Base-by-base conservation (phyloP, 2,888 invertebrate species). In the Epirrhoe alternata region DNA sequence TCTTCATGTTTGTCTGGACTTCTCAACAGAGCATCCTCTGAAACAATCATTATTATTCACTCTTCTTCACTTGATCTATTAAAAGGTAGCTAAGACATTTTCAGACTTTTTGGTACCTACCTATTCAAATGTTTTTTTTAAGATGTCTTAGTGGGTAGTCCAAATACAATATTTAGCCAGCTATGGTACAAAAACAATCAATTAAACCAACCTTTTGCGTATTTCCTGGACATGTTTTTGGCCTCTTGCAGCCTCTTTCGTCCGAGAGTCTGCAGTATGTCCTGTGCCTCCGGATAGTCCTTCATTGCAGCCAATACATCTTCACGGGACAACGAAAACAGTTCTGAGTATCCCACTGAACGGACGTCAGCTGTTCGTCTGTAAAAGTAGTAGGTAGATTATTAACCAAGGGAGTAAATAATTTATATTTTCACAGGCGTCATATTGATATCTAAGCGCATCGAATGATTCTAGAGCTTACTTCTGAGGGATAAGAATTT, bases 201-300 rank as follows among this genome's bases (percentile, higher is more conserved):
- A n/a, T n/a, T n/a, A n/a, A 35, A 35, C 35, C 6, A 77, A 86
- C 86, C 83, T 83, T 86, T 87, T 5, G 70, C 80, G 74, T 80
- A 78, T 76, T 86, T 83, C 71, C 74, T 80, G 0, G 94, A 94
- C 89, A 94, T 95, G 70, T 85, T 93, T 64, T 95, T 94, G 5
- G 97, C 98, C 88, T 98, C 98, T 95, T 97, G 97, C 59, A 98
- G 89, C 12, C 98, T 94, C 80, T 97, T 98, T 52, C 97, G 94
- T 5, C 98, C 98, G 33, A 98, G 94, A 8, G 96, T 97, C 84
- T 98, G 97, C n/a, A 98, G 94, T 72, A 98, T 98, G 74, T 98
- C 97, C 87, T 98, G 98, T 0, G 99, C 99, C 87, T 99, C 98
- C 0, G 99, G 99, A 81, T 99, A 99, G 86, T 99, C 99, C 85